Evolutionary conservation across 2,113 vertebrate genomes (phyloP).

Genomic region (Eurypyga helias): DNA sequence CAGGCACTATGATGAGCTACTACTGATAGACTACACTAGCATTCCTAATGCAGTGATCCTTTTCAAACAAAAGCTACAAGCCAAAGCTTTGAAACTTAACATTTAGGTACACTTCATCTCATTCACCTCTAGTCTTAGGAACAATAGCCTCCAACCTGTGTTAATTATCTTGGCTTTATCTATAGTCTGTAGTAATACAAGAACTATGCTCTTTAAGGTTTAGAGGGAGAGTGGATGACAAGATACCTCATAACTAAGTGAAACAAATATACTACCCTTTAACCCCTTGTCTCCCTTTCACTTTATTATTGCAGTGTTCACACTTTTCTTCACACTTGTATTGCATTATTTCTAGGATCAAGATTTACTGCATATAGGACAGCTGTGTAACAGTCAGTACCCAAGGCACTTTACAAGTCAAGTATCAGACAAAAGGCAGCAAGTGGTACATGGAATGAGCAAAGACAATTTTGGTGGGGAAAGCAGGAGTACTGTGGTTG

Average conservation of each 20-base stretch:
- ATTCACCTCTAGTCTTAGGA: neutral
- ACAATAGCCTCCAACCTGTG: neutral
- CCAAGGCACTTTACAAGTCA: neutral
- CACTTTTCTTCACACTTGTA: neutral
- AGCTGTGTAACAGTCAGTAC: neutral
- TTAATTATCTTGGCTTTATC: neutral
- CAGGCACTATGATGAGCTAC: neutral
- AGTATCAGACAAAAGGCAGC: neutral
- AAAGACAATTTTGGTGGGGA: neutral
- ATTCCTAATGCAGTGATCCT: neutral
- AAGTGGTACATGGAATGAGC: neutral
- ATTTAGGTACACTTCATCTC: neutral
- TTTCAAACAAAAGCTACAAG: neutral
- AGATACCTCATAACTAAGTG: neutral
- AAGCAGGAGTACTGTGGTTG: neutral
- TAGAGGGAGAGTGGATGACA: neutral
- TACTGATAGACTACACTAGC: neutral
- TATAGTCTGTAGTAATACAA: neutral
- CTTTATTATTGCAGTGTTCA: neutral
- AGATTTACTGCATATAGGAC: neutral
- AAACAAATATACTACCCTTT: neutral
- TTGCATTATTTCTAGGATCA: neutral
- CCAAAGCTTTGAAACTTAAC: neutral
- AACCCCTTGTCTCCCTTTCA: neutral
- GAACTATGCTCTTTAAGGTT: neutral